Evolutionary conservation across 2,113 vertebrate genomes (phyloP).

Genomic region (Falco punctatus): DNA sequence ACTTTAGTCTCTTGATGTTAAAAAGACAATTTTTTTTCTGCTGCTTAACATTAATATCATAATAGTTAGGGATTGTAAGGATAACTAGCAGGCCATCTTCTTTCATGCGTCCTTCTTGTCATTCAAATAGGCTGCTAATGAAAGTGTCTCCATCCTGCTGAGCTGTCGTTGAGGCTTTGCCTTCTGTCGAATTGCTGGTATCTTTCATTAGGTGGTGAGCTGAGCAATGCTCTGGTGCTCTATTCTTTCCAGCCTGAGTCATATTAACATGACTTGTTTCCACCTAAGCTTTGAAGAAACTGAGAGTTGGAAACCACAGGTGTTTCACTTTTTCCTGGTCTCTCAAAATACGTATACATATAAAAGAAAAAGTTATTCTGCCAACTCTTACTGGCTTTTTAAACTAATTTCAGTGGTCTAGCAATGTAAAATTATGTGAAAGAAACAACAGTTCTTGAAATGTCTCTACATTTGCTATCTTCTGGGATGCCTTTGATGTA

Average conservation of each 20-base stretch:
- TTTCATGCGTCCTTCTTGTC: neutral
- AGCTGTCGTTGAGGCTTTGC: neutral
- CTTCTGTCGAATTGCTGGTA: neutral
- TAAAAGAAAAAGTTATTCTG: neutral
- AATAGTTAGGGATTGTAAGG: neutral
- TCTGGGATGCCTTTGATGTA: neutral
- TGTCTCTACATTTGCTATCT: neutral
- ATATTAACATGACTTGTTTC: neutral
- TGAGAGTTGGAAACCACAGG: neutral
- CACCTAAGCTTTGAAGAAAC: neutral
- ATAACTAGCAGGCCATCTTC: neutral
- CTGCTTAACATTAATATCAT: too few relatives aligned
- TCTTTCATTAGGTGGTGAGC: neutral
- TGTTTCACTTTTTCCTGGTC: neutral
- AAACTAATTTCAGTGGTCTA: neutral
- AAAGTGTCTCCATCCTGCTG: neutral
- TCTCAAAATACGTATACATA: neutral
- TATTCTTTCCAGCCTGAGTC: neutral
- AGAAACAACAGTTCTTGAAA: neutral
- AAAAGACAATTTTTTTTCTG: neutral
- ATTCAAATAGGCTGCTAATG: neutral
- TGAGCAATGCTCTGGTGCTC: neutral
- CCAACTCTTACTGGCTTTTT: neutral
- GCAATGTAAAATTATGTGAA: neutral
- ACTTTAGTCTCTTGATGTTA: neutral